These are phyloP conservation scores for Agapornis roseicollis DNA, from an alignment of 2,113 vertebrate genomes.

Conservation along the genomic window DNA sequence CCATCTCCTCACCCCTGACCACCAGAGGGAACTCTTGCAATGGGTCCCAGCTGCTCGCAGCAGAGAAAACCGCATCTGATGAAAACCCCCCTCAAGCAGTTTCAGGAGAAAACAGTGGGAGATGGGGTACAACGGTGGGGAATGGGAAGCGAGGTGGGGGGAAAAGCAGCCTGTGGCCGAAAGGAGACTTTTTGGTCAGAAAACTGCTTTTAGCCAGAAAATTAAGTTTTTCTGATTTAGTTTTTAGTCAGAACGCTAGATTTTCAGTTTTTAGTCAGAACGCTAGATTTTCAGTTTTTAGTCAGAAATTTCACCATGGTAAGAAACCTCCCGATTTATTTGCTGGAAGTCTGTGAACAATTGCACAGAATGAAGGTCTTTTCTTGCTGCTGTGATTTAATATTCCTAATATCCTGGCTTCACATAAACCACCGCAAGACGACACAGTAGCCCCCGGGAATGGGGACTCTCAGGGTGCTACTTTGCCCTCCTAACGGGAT, in stretches of 20 bases:
- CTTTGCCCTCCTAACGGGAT: neutral
- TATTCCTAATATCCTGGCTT: neutral
- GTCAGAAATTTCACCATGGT: neutral
- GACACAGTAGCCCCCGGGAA: neutral
- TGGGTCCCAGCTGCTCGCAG: neutral
- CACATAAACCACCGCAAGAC: too few species aligned
- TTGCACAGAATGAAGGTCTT: neutral
- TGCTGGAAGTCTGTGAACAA: neutral
- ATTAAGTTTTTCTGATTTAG: neutral
- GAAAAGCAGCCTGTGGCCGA: neutral
- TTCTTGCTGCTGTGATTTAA: neutral
- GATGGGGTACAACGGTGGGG: neutral
- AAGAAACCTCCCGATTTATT: neutral
- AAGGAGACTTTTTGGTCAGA: neutral
- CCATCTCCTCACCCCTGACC: neutral
- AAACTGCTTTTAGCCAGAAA: neutral
- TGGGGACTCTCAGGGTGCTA: accelerated
- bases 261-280: too few species aligned
- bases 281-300: too few species aligned
- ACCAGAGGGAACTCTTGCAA: constrained; percentile 19
- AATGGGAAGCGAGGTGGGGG: accelerated
- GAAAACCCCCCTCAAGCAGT: neutral
- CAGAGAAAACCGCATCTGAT: neutral
- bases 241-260: neutral
- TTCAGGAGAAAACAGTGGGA: neutral